Percentiles rank a stretch among this genome's conserved stretches.
Conservation (phyloP, 2,888 invertebrate species). For the Agrochola circellaris region DNA sequence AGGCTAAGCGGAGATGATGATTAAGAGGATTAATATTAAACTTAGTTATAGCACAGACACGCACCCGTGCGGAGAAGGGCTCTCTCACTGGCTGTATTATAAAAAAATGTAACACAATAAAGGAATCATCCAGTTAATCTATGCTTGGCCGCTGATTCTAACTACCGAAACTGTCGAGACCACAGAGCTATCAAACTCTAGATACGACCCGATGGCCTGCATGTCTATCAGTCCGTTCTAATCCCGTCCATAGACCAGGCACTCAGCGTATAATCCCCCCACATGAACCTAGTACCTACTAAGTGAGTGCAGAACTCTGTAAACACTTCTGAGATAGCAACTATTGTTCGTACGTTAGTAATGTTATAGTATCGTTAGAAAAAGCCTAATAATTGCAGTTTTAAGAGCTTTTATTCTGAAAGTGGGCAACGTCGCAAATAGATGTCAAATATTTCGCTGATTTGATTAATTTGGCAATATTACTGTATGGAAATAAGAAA, state of each 20-base stretch:
- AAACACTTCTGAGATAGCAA: conserved; percentile 44
- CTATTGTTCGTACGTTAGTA: neutral
- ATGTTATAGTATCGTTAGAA: neutral
- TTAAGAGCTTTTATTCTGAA: too few relatives aligned
- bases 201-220: conserved; percentile 49
- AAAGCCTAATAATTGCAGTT: too few relatives aligned
- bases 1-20: too few relatives aligned
- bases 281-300: conserved; percentile 39
- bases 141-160: conserved; percentile 26
- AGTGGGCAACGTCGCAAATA: too few relatives aligned
- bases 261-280: conserved; percentile 58
- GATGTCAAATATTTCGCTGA: too few relatives aligned
- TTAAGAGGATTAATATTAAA: too few relatives aligned
- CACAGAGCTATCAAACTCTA: conserved; percentile 40
- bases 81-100: neutral
- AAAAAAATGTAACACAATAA: neutral
- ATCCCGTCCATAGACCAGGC: conserved; percentile 58
- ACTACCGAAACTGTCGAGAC: conserved; percentile 20
- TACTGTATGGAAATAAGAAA: too few relatives aligned
- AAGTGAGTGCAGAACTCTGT: conserved; percentile 45
- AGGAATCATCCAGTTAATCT: neutral
- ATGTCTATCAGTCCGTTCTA: conserved; percentile 62
- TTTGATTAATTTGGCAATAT: too few relatives aligned
- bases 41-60: too few relatives aligned
- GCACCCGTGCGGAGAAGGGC: neutral